phyloP scores from a whole-genome alignment of 2,797 vertebrate genomes.

The Megaceryle alcyon region DNA sequence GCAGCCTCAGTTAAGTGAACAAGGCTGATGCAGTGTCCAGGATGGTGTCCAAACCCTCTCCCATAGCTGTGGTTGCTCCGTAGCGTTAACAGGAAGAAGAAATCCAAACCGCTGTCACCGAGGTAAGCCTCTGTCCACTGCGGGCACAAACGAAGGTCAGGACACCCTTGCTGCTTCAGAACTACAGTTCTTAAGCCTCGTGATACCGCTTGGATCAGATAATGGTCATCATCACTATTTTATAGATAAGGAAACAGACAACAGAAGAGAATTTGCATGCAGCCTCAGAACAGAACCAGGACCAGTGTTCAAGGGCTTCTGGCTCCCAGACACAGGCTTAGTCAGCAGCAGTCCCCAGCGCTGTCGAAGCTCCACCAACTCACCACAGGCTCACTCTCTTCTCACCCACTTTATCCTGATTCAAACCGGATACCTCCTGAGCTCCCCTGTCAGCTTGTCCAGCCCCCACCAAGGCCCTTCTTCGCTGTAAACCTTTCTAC shows the following conservation, averaged over 20 bases:
- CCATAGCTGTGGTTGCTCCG: not conserved
- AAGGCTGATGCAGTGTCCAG: not conserved
- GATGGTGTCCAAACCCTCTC: conserved; percentile 10
- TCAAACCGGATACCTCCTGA: not conserved
- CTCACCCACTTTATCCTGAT: not conserved
- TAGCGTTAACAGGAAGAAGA: not conserved
- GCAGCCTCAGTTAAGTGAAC: conserved; percentile 18
- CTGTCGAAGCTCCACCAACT: not conserved
- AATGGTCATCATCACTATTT: not conserved
- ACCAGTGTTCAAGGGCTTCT: not conserved
- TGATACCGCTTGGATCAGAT: not conserved
- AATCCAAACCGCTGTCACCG: conserved; percentile 19
- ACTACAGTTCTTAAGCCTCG: not conserved
- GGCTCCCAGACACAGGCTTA: not conserved
- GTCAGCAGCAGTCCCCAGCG: not conserved
- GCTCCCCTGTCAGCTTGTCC: not conserved
- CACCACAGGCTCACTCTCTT: not conserved
- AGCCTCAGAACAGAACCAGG: not conserved
- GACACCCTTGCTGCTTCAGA: not conserved
- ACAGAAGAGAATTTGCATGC: not conserved
- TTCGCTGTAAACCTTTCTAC: not conserved
- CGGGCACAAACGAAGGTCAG: not conserved
- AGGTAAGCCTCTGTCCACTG: not conserved
- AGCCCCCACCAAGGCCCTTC: not conserved
- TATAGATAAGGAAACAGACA: not conserved